These are phyloP conservation scores for Danio aesculapii DNA, from an alignment of 2,797 vertebrate species.

Conservation along the genomic window DNA sequence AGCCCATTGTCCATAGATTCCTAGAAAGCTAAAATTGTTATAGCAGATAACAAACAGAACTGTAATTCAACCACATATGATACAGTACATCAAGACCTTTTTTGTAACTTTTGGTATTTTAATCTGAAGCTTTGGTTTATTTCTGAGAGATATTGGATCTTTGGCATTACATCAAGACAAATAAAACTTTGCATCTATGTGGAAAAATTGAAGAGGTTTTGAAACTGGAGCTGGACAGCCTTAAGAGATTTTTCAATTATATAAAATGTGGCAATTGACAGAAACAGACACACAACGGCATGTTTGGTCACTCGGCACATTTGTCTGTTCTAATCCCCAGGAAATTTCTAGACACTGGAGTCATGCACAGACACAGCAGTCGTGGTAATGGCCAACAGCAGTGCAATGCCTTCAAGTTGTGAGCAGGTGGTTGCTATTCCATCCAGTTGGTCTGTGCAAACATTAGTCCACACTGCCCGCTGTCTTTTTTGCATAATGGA, in stretches of 20 bases:
- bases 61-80: neutral
- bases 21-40: neutral
- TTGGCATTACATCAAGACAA: conserved; percentile 6
- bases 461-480: neutral
- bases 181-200: neutral
- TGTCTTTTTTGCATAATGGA: conserved; percentile 3
- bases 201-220: conserved; percentile 9
- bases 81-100: neutral
- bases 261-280: neutral
- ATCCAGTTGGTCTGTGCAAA: conserved; percentile 24
- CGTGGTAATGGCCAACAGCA: conserved; percentile 29
- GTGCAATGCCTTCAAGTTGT: conserved; percentile 1
- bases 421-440: conserved; percentile 40
- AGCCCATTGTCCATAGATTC: neutral
- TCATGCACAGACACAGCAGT: conserved; percentile 38
- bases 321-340: conserved; percentile 38
- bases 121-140: neutral
- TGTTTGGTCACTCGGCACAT: conserved; percentile 17
- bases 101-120: neutral
- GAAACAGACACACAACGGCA: conserved; percentile 4
- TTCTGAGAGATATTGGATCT: neutral
- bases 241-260: conserved; percentile 21
- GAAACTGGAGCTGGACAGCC: conserved; percentile 19
- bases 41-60: neutral
- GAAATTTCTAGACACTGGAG: conserved; percentile 40